Percentiles rank a stretch among this genome's conserved stretches.
phyloP scores from a whole-genome alignment of 2,888 invertebrate species.

The Sphecodes monilicornis region DNA sequence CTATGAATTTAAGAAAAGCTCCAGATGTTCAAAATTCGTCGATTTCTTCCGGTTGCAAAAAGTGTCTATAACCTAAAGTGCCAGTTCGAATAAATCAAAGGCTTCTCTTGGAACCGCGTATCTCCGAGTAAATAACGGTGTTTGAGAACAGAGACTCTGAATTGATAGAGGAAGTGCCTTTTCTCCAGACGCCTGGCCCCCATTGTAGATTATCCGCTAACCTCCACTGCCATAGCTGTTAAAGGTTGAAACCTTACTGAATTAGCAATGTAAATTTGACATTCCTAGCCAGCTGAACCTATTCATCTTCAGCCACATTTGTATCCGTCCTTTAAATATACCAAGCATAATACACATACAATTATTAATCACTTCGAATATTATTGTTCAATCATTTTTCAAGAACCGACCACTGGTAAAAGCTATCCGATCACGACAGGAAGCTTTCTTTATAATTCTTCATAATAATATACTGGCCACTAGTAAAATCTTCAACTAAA shows the following conservation, averaged over 20 bases:
- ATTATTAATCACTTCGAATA: background rate
- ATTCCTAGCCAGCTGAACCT: slow-evolving; percentile 10
- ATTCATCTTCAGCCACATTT: slow-evolving; percentile 24
- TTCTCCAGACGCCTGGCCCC: slow-evolving; percentile 19
- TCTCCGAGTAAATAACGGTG: slow-evolving; percentile 44
- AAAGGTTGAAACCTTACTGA: slow-evolving; percentile 23
- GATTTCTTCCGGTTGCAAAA: background rate
- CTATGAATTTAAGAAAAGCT: background rate
- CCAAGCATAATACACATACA: background rate
- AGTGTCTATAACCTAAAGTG: background rate
- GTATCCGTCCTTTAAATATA: background rate
- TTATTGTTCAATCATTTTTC: background rate
- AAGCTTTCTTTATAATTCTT: background rate
- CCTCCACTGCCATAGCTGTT: slow-evolving; percentile 26
- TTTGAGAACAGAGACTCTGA: slow-evolving; percentile 22
- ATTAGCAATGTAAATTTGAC: slow-evolving; percentile 55
- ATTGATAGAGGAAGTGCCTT: slow-evolving; percentile 40
- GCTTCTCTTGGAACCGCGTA: slow-evolving; percentile 21
- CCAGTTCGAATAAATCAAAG: slow-evolving; percentile 35
- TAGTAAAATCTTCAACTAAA: no score
- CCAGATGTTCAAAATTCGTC: background rate
- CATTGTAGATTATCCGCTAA: slow-evolving; percentile 25
- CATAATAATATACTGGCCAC: no score
- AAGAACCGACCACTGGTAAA: background rate
- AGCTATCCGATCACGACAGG: background rate